These are phyloP conservation scores for Drosophila albomicans DNA, from an alignment of 1,140 invertebrate genomes.

Conservation along the genomic window DNA sequence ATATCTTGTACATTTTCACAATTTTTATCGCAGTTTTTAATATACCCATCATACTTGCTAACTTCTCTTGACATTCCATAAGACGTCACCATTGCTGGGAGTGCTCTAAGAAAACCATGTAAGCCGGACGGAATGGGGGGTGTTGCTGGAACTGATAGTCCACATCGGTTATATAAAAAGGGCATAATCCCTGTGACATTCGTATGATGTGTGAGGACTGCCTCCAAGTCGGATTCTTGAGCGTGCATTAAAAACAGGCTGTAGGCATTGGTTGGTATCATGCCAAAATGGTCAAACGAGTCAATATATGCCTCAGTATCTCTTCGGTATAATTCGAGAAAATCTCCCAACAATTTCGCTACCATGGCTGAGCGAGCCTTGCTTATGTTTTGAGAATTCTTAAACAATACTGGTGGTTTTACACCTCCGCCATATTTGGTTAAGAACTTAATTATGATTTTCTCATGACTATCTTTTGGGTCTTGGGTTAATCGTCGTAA, in stretches of 20 bases:
- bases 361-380: constrained; percentile 94
- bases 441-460: constrained; percentile 93
- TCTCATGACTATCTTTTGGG: constrained; percentile 87
- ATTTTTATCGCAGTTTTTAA: constrained; percentile 63
- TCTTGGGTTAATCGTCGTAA: constrained; percentile 89
- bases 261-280: constrained; percentile 87
- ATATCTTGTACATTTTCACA: constrained; percentile 53
- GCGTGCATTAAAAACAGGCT: constrained; percentile 87
- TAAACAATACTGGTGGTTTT: constrained; percentile 89
- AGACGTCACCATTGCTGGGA: constrained; percentile 75
- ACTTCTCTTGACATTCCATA: constrained; percentile 56
- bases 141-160: constrained; percentile 70
- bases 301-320: constrained; percentile 92
- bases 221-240: constrained; percentile 78
- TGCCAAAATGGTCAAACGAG: constrained; percentile 88
- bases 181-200: constrained; percentile 83
- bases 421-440: constrained; percentile 92
- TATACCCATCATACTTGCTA: constrained; percentile 75
- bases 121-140: constrained; percentile 83
- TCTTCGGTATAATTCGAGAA: constrained; percentile 94
- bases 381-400: constrained; percentile 84
- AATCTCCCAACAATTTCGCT: constrained; percentile 96
- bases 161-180: constrained; percentile 80
- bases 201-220: constrained; percentile 77
- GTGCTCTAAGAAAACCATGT: constrained; percentile 80